Evolutionary conservation across 2,797 vertebrate species (phyloP).

Genomic region (Pempheris klunzingeri): DNA sequence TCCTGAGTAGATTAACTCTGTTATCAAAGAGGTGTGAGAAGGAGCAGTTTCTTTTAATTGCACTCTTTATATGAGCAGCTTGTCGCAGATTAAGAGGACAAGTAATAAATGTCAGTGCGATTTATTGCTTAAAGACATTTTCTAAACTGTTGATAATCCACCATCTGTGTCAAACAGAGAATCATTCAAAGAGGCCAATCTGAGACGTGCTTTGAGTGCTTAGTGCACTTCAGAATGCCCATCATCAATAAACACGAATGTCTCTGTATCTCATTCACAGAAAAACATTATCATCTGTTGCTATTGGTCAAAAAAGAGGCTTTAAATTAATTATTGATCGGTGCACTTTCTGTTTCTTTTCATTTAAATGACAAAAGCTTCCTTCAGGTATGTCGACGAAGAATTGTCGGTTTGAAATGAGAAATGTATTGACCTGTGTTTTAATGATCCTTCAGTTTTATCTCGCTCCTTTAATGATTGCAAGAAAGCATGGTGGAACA

Average conservation of each 20-base stretch:
- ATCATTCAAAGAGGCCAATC: conserved; percentile 69
- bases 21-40: conserved; percentile 80
- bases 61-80: conserved; percentile 79
- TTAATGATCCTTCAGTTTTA: conserved; percentile 69
- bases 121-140: conserved; percentile 80
- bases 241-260: conserved; percentile 78
- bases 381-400: conserved; percentile 72
- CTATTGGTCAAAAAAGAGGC: conserved; percentile 62
- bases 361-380: conserved; percentile 72
- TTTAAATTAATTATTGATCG: conserved; percentile 82
- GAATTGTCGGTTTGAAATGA: conserved; percentile 73
- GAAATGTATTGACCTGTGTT: conserved; percentile 79
- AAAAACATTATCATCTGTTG: conserved; percentile 65
- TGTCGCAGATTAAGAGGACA: conserved; percentile 83
- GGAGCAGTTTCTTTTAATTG: conserved; percentile 81
- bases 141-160: conserved; percentile 85
- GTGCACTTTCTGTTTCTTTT: conserved; percentile 69
- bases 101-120: conserved; percentile 82
- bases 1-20: conserved; percentile 81
- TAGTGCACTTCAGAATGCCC: conserved; percentile 62
- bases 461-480: conserved; percentile 53
- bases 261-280: conserved; percentile 70
- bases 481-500: conserved; percentile 41
- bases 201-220: conserved; percentile 63
- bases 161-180: conserved; percentile 82